Evolutionary conservation across 2,113 vertebrate species (phyloP).

Genomic region (Octodon degus): DNA sequence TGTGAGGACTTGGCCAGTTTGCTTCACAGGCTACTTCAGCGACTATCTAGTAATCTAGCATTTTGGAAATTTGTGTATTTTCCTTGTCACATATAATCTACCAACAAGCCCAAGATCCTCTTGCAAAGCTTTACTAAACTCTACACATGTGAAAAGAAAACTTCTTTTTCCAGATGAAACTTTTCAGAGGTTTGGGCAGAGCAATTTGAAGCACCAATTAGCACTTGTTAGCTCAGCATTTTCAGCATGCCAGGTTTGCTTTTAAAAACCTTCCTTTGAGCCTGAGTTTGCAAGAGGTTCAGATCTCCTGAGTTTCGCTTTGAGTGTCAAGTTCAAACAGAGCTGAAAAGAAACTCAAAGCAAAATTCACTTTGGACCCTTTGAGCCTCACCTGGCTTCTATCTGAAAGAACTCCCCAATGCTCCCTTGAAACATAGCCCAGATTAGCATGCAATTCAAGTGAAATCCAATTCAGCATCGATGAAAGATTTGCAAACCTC

Average conservation of each 20-base stretch:
- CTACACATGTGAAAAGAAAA: neutral
- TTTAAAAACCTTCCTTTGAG: slow-evolving; percentile 73
- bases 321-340: slow-evolving; percentile 80
- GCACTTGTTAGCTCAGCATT: slow-evolving; percentile 77
- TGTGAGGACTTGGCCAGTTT: neutral
- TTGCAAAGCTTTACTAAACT: slow-evolving; percentile 40
- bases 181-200: slow-evolving; percentile 49
- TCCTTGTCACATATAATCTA: neutral
- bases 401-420: slow-evolving; percentile 70
- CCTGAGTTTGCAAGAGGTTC: slow-evolving; percentile 77
- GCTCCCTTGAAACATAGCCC: slow-evolving; percentile 70
- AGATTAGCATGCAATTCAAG: slow-evolving; percentile 65
- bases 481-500: slow-evolving; percentile 61
- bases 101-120: neutral
- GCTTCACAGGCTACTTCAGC: neutral
- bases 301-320: slow-evolving; percentile 81
- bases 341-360: slow-evolving; percentile 78
- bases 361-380: slow-evolving; percentile 70
- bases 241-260: slow-evolving; percentile 72
- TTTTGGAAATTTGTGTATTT: neutral
- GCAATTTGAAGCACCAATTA: slow-evolving; percentile 38
- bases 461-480: slow-evolving; percentile 55
- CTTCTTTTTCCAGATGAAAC: slow-evolving; percentile 58
- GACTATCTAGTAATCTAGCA: neutral
- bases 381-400: slow-evolving; percentile 75